Conservation (phyloP, 2,888 invertebrate species). For the Eumacrocentrus americanus region DNA sequence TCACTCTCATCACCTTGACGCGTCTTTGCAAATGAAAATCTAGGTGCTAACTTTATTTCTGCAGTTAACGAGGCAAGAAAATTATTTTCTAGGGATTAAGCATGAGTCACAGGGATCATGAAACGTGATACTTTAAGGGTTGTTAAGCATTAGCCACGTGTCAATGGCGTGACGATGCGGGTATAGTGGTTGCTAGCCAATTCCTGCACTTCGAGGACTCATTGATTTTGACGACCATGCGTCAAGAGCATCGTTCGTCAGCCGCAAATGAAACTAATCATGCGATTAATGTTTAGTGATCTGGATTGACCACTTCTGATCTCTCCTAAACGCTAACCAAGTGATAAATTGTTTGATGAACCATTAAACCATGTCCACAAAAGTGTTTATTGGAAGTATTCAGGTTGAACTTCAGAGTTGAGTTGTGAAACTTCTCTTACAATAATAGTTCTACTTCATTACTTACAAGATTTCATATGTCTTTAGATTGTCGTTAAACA, state of each 20-base stretch:
- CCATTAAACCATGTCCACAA: no score
- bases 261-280: constrained; percentile 57
- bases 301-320: constrained; percentile 44
- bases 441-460: constrained; percentile 7
- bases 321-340: no score
- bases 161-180: no score
- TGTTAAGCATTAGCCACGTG: no score
- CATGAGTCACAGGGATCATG: not conserved
- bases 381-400: no score
- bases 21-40: constrained; percentile 6
- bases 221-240: constrained; percentile 38
- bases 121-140: no score
- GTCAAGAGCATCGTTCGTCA: constrained; percentile 29
- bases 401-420: no score
- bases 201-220: constrained; percentile 35
- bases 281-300: constrained; percentile 40
- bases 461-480: constrained; percentile 7
- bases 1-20: constrained; percentile 4
- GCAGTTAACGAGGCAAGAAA: not conserved
- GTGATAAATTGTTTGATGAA: no score
- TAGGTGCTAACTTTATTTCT: not conserved
- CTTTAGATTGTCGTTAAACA: no score
- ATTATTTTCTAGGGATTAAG: not conserved
- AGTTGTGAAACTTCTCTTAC: no score
- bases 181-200: no score